phyloP scores from a whole-genome alignment of 2,888 invertebrate genomes.

The Magallana nippona region DNA sequence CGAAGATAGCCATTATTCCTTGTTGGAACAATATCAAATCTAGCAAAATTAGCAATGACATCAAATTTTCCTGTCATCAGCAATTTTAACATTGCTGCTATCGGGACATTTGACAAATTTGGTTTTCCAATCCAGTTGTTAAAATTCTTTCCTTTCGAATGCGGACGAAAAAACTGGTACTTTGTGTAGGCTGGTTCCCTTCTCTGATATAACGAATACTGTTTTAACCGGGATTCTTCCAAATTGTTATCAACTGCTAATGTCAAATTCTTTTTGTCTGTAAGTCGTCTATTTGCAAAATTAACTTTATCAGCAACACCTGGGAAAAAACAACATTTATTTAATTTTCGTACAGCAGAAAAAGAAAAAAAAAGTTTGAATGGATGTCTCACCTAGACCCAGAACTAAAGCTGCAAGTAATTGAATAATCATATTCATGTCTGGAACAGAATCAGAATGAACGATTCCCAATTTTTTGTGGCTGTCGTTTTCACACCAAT shows the following conservation, averaged over 20 bases:
- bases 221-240: not conserved
- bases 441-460: not conserved
- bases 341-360: too few species aligned
- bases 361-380: not conserved
- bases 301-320: not conserved
- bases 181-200: not conserved
- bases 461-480: not conserved
- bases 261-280: not conserved
- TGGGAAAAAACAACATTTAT: not conserved
- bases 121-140: not conserved
- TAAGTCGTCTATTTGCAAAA: not conserved
- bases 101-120: not conserved
- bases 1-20: not conserved
- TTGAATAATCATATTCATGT: not conserved
- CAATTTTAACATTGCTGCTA: not conserved
- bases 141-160: not conserved
- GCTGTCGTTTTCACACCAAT: not conserved
- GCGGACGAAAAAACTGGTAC: constrained; percentile 3
- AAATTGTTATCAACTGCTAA: not conserved
- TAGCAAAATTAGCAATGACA: not conserved
- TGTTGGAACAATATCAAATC: not conserved
- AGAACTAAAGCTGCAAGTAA: not conserved
- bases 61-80: not conserved
- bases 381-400: not conserved
- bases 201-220: not conserved